phyloP scores from a whole-genome alignment of 2,888 invertebrate genomes.

The Pimpla rufipes region DNA sequence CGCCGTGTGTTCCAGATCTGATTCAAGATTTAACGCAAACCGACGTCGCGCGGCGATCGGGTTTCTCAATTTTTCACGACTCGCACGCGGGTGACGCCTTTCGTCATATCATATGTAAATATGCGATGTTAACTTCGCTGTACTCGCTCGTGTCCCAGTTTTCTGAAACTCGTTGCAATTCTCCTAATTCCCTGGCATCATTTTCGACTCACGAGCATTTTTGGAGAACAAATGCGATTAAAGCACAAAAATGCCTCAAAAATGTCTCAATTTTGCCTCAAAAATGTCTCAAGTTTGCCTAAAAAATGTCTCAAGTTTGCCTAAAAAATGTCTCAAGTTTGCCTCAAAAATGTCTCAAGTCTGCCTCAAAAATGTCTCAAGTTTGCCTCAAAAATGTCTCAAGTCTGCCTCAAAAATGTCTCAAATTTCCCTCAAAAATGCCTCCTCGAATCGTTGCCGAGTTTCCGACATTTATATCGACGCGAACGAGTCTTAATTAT shows the following conservation, averaged over 20 bases:
- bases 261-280: neutral
- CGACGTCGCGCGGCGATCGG: slow-evolving; percentile 69
- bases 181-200: too few species aligned
- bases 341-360: neutral
- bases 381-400: neutral
- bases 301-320: neutral
- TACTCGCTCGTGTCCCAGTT: neutral
- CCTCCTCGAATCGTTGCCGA: neutral
- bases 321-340: neutral
- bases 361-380: neutral
- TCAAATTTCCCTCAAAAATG: too few species aligned
- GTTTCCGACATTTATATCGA: slow-evolving; percentile 25
- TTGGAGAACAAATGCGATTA: too few species aligned
- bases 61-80: slow-evolving; percentile 73
- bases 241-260: neutral
- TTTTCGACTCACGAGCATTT: neutral
- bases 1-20: neutral
- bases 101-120: slow-evolving; percentile 1
- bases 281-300: neutral
- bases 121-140: neutral
- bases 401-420: too few species aligned
- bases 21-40: slow-evolving; percentile 57
- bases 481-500: slow-evolving; percentile 65
- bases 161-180: neutral
- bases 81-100: neutral